Percentiles rank a stretch among this genome's conserved stretches.
These are phyloP conservation scores for Crocuta crocuta DNA, from an alignment of 2,113 vertebrate species.

Conservation along the genomic window DNA sequence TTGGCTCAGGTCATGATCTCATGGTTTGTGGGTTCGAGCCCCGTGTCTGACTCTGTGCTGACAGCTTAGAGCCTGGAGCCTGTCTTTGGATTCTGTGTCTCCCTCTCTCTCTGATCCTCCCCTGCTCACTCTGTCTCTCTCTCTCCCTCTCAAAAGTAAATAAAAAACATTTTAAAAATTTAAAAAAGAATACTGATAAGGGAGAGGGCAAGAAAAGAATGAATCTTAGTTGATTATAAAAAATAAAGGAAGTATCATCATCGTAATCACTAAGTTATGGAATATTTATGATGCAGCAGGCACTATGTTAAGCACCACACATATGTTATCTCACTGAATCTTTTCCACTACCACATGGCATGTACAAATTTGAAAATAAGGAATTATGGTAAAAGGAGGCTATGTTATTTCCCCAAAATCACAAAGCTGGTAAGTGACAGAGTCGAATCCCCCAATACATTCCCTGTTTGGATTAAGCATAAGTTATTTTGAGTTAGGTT, in stretches of 20 bases:
- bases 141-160: too few relatives aligned
- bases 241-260: not conserved
- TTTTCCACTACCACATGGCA: not conserved
- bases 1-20: too few relatives aligned
- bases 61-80: too few relatives aligned
- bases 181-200: not conserved
- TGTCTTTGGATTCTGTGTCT: too few relatives aligned
- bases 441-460: not conserved
- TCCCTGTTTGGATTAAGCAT: not conserved
- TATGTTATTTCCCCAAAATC: not conserved
- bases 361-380: not conserved
- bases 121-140: too few relatives aligned
- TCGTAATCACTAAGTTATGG: not conserved
- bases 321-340: not conserved
- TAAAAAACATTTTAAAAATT: too few relatives aligned
- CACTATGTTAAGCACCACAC: not conserved
- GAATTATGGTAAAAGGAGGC: not conserved
- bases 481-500: not conserved
- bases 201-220: fast-evolving
- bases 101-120: too few relatives aligned
- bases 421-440: not conserved
- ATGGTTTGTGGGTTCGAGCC: too few relatives aligned
- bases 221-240: not conserved
- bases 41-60: too few relatives aligned
- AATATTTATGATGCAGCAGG: not conserved